These are phyloP conservation scores for Pollicipes pollicipes DNA, from an alignment of 1,140 invertebrate genomes.

Conservation along the genomic window DNA sequence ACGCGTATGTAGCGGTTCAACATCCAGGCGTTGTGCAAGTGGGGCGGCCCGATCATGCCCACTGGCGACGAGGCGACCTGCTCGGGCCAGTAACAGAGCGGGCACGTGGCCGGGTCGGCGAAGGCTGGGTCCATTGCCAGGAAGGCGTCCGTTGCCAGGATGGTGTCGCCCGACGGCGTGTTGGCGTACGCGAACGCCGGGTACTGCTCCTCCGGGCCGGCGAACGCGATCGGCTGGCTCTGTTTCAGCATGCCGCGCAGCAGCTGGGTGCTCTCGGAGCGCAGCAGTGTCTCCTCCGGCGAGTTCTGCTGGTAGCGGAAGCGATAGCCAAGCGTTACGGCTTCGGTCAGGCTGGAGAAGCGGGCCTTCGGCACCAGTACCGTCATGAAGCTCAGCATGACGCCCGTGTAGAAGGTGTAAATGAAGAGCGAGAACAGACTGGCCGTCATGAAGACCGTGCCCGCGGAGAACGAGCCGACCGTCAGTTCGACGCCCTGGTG, in stretches of 20 bases:
- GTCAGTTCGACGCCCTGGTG: not conserved
- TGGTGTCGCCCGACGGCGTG: not conserved
- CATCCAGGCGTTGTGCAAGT: not conserved
- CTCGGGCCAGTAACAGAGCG: not conserved
- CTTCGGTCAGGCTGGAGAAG: not conserved
- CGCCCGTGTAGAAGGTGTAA: not conserved
- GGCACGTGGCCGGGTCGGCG: not conserved
- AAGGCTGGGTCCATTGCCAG: not conserved
- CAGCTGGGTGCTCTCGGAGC: not conserved
- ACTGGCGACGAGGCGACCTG: not conserved
- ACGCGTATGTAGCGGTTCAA: not conserved
- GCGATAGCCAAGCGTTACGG: not conserved
- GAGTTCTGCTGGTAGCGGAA: not conserved
- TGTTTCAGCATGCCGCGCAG: not conserved
- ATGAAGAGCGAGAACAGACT: not conserved
- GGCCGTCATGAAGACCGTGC: not conserved
- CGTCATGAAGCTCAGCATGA: not conserved
- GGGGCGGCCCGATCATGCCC: not conserved
- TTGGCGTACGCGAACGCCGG: not conserved
- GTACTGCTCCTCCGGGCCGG: not conserved
- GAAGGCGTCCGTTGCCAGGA: not conserved
- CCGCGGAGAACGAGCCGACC: not conserved
- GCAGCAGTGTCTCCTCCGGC: not conserved
- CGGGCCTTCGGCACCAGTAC: not conserved
- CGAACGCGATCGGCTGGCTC: not conserved